Percentiles rank a stretch among this genome's conserved stretches.
Evolutionary conservation across 2,113 vertebrate genomes (phyloP).

Genomic region (Addax nasomaculatus): DNA sequence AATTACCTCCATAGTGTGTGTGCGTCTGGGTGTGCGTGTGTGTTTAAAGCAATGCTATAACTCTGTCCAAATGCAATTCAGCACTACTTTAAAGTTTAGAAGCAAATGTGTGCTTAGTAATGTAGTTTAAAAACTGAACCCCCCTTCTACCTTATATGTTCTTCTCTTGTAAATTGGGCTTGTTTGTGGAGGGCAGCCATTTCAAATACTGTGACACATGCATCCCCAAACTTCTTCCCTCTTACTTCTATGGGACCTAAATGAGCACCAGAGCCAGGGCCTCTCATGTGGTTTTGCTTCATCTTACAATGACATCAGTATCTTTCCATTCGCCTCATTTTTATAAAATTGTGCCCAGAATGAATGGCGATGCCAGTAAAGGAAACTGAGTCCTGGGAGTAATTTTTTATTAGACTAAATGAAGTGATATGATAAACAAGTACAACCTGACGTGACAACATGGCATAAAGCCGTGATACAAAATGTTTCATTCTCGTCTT

Average conservation of each 20-base stretch:
- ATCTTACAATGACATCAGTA: conserved; percentile 85
- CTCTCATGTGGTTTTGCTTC: conserved; percentile 90
- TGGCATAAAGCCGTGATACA: conserved; percentile 14
- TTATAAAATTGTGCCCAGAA: conserved; percentile 68
- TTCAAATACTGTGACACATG: conserved; percentile 78
- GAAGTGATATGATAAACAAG: conserved; percentile 66
- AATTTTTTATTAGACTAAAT: conserved; percentile 72
- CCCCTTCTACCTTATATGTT: conserved; percentile 38
- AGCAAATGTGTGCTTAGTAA: conserved; percentile 61
- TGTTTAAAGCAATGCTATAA: conserved; percentile 64
- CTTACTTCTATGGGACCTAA: conserved; percentile 81
- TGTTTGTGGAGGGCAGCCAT: conserved; percentile 77
- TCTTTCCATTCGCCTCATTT: conserved; percentile 84
- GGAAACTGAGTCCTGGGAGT: conserved; percentile 69
- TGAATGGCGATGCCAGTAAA: conserved; percentile 55
- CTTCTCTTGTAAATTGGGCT: conserved; percentile 45
- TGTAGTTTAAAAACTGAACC: conserved; percentile 42
- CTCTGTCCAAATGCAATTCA: conserved; percentile 41
- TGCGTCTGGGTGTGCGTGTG: conserved; percentile 38
- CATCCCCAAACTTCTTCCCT: conserved; percentile 74
- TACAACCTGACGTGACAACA: not conserved
- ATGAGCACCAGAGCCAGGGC: conserved; percentile 79
- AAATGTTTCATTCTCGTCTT: conserved; percentile 23
- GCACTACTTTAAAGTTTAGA: conserved; percentile 66
- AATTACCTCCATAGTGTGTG: conserved; percentile 68